phyloP scores from a whole-genome alignment of 2,888 invertebrate genomes.

The Parnassius orleans region DNA sequence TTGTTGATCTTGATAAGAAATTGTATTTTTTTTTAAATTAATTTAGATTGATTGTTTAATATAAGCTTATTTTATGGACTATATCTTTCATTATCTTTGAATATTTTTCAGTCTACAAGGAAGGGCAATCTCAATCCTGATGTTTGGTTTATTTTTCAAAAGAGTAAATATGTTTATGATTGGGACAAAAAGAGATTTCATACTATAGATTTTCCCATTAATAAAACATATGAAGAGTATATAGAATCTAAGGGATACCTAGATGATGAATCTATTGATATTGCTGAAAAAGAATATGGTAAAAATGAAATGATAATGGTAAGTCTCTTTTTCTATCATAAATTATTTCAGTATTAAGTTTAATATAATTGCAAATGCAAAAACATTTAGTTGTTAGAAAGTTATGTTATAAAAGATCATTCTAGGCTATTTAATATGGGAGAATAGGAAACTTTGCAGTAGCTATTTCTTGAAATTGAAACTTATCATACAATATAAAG shows the following conservation, averaged over 20 bases:
- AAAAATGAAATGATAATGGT: conserved; percentile 93
- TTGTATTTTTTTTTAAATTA: not conserved
- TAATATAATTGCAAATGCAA: no score
- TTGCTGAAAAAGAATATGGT: conserved; percentile 91
- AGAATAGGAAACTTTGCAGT: no score
- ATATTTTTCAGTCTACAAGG: conserved; percentile 51
- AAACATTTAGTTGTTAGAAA: no score
- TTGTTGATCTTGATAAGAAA: conserved; percentile 29
- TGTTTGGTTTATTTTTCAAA: conserved; percentile 97
- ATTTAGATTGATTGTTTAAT: not conserved
- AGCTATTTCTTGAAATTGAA: no score
- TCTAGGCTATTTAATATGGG: no score
- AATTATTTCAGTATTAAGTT: no score
- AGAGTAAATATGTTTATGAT: conserved; percentile 97
- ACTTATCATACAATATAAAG: no score
- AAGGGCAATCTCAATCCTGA: conserved; percentile 75
- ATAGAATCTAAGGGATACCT: conserved; percentile 92
- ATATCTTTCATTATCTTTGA: no score
- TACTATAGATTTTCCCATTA: conserved; percentile 91
- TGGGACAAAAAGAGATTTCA: conserved; percentile 89
- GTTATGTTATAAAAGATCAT: no score
- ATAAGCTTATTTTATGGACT: not conserved
- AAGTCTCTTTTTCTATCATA: conserved; percentile 39
- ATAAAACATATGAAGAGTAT: conserved; percentile 86
- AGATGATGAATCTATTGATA: conserved; percentile 88